These are phyloP conservation scores for Cantharis nigra DNA, from an alignment of 2,888 invertebrate genomes.

Conservation along the genomic window DNA sequence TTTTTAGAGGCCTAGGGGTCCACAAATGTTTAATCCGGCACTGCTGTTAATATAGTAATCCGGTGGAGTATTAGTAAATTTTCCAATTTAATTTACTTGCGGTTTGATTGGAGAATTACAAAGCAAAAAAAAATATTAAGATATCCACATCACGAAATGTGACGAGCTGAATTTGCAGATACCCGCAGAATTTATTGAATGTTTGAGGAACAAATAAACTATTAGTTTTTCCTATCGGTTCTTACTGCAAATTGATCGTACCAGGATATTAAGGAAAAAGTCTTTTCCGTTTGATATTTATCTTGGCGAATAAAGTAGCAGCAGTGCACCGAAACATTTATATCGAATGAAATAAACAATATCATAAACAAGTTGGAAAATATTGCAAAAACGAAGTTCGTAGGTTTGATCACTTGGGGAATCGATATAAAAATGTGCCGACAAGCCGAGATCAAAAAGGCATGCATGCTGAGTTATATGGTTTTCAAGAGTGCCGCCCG, in stretches of 20 bases:
- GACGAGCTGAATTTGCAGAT: conserved; percentile 17
- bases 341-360: not conserved
- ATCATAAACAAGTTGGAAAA: not conserved
- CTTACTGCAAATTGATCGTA: conserved; percentile 14
- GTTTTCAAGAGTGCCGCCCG: not conserved
- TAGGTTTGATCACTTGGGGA: not conserved
- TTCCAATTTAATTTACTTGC: not conserved
- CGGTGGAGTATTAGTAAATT: not conserved
- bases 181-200: conserved; percentile 22
- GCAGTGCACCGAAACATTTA: not conserved
- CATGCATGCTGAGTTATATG: not conserved
- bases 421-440: not conserved
- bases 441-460: not conserved
- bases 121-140: not conserved
- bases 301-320: not conserved
- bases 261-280: conserved; percentile 8
- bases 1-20: too few species aligned
- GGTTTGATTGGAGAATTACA: not conserved
- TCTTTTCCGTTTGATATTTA: not conserved
- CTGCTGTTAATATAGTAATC: not conserved
- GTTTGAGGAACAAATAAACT: conserved; percentile 30
- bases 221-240: conserved; percentile 13
- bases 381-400: not conserved
- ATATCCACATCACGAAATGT: not conserved
- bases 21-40: too few species aligned